These are phyloP conservation scores for Brachionus sp. DNA, from an alignment of 1,140 invertebrate genomes.

Conservation along the genomic window DNA sequence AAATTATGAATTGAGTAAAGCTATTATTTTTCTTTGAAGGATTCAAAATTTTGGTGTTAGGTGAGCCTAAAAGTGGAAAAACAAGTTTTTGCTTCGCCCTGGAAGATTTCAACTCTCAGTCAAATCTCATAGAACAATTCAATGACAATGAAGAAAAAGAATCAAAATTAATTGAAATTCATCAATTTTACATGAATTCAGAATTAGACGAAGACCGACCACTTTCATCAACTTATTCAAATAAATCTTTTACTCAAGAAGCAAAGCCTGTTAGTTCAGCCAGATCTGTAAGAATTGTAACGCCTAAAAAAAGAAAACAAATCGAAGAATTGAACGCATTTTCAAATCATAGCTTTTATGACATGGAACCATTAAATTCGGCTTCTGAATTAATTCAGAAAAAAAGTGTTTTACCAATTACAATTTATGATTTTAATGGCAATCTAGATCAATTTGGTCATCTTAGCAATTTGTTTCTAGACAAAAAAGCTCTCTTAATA, in stretches of 20 bases:
- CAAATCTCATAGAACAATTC: background rate
- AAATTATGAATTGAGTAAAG: background rate
- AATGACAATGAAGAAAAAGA: background rate
- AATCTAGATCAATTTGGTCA: slow-evolving; percentile 24
- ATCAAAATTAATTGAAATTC: slow-evolving; percentile 43
- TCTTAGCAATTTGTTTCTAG: background rate
- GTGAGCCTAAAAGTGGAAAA: slow-evolving; percentile 31
- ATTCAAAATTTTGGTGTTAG: slow-evolving; percentile 26
- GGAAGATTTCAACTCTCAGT: slow-evolving; percentile 16
- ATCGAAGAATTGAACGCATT: background rate
- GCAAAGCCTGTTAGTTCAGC: background rate
- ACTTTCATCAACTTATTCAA: background rate
- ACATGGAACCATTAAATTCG: background rate
- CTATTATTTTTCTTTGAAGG: background rate
- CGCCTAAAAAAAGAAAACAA: background rate
- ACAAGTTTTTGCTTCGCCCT: background rate
- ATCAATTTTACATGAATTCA: slow-evolving; percentile 20
- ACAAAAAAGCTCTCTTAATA: slow-evolving; percentile 28
- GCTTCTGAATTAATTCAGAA: background rate
- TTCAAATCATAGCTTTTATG: background rate
- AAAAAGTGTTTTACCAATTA: slow-evolving; percentile 11
- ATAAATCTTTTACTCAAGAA: background rate
- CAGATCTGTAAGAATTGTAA: background rate
- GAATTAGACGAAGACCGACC: background rate
- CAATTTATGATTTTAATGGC: slow-evolving; percentile 27